Conservation (phyloP, 2,797 vertebrate genomes). For the Alosa sapidissima region DNA sequence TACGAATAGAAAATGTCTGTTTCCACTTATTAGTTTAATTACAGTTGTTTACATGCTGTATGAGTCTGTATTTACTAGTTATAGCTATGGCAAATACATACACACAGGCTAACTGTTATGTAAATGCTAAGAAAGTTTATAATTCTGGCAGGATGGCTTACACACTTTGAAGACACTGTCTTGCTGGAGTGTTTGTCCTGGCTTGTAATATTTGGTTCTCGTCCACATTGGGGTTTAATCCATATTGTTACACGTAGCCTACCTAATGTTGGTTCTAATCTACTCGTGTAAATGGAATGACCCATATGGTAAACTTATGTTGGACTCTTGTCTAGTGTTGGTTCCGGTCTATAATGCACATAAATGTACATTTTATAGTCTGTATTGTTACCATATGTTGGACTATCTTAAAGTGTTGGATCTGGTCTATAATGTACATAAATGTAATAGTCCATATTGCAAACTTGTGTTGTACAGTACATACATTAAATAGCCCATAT, state of each 20-base stretch:
- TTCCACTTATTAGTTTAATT: neutral
- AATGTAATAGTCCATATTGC: too few species aligned
- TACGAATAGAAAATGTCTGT: neutral
- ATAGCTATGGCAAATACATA: neutral
- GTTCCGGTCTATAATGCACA: too few species aligned
- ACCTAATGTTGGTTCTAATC: too few species aligned
- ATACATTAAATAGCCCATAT: too few species aligned
- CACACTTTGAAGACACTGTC: neutral
- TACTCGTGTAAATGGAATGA: too few species aligned
- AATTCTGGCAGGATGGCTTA: neutral
- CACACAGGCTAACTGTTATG: neutral
- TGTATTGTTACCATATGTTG: neutral
- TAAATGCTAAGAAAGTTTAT: neutral
- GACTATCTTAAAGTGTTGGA: neutral
- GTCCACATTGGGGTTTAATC: neutral
- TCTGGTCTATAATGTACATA: too few species aligned
- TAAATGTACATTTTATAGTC: neutral
- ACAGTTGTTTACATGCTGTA: neutral
- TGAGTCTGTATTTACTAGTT: neutral
- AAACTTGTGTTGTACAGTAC: too few species aligned
- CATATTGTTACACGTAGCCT: neutral
- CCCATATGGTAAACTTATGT: too few species aligned
- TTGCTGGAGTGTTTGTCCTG: neutral
- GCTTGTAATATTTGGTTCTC: too few species aligned
- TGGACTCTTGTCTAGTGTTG: too few species aligned